Percentiles rank a stretch among this genome's conserved stretches.
These are phyloP conservation scores for Leptinotarsa defecta DNA, from an alignment of 1,140 invertebrate species.

Conservation along the genomic window DNA sequence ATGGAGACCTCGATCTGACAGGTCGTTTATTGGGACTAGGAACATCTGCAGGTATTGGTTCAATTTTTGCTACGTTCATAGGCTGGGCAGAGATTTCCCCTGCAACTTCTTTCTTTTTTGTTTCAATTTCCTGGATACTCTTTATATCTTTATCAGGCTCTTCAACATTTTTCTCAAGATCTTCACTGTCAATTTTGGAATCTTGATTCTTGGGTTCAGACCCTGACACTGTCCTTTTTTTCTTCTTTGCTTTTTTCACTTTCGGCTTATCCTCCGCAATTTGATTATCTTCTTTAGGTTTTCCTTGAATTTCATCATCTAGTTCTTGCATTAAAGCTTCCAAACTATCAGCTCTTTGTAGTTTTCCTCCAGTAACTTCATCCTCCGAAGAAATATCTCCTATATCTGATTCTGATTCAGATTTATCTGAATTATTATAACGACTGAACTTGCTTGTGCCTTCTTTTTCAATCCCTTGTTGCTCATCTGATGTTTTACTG, in stretches of 20 bases:
- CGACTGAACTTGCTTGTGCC: constrained; percentile 52
- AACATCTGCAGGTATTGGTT: neutral
- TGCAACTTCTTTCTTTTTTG: constrained; percentile 2
- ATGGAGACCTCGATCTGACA: constrained; percentile 9
- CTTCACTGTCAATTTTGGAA: neutral
- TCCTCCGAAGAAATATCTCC: constrained; percentile 34
- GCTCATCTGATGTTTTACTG: constrained; percentile 35
- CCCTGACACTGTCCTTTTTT: constrained; percentile 15
- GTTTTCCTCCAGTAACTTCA: constrained; percentile 33
- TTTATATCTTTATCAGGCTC: neutral
- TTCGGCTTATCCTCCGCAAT: constrained; percentile 36
- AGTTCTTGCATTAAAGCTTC: constrained; percentile 55
- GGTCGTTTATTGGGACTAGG: neutral
- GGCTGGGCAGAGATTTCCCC: neutral
- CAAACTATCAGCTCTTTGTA: constrained; percentile 48
- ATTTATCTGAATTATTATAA: constrained; percentile 52
- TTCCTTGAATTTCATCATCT: constrained; percentile 53
- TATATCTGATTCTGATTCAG: constrained; percentile 51
- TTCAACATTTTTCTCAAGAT: neutral
- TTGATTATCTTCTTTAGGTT: constrained; percentile 36
- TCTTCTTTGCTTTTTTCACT: constrained; percentile 34
- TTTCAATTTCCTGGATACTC: neutral
- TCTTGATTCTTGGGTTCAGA: neutral
- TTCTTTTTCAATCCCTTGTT: constrained; percentile 35
- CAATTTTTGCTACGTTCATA: neutral